Conservation (phyloP, 2,888 invertebrate species). For the Netelia fuscicornis region DNA sequence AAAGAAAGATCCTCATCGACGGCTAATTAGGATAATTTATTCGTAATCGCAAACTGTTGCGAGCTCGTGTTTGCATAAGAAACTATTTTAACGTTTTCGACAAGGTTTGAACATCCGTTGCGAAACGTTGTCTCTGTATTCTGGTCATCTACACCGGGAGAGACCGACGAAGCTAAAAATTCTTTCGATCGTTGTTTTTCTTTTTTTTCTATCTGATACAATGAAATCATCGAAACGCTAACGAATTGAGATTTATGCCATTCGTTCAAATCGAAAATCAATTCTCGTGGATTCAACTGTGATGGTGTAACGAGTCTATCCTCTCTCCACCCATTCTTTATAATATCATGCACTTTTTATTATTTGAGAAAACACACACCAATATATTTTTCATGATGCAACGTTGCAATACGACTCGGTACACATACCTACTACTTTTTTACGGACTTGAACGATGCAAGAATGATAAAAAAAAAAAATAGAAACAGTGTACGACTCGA, state of each 20-base stretch:
- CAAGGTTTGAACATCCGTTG: constrained; percentile 1
- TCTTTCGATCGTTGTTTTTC: constrained; percentile 5
- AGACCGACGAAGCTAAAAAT: not conserved
- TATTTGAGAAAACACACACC: not conserved
- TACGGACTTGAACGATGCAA: constrained; percentile 56
- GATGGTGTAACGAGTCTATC: constrained; percentile 1
- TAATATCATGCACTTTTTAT: constrained; percentile 44
- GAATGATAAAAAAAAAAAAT: not conserved
- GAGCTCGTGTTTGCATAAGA: not conserved
- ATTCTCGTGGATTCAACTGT: not conserved
- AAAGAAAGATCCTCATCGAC: constrained; percentile 25
- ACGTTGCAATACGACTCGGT: constrained; percentile 50
- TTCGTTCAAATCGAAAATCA: not conserved
- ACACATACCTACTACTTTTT: constrained; percentile 56
- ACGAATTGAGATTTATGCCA: not conserved
- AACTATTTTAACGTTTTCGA: not conserved
- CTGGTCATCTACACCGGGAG: constrained; percentile 14
- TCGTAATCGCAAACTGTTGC: constrained; percentile 3
- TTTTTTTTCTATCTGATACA: constrained; percentile 9
- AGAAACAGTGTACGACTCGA: not conserved
- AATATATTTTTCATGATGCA: constrained; percentile 36
- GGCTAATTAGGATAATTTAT: constrained; percentile 63
- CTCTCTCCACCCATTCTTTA: constrained; percentile 7
- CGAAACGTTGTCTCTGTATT: constrained; percentile 22
- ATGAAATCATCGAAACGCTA: not conserved